A percentile compares a stretch with the other conserved stretches of the same genome.
phyloP scores from a whole-genome alignment of 1,140 invertebrate species.

The Hestina assimilis region DNA sequence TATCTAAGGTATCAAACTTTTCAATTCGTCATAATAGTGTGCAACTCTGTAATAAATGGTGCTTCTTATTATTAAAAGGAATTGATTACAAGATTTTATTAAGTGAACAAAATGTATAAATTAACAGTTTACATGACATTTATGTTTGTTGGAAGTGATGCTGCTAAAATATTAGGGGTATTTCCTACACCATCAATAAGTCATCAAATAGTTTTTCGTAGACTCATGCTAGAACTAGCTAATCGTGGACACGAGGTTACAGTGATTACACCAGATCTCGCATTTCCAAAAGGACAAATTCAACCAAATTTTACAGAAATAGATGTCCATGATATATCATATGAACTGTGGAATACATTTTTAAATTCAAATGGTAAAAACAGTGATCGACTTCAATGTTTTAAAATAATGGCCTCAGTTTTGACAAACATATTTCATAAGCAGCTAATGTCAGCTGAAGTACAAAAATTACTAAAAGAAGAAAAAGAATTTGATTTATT shows the following conservation, averaged over 20 bases:
- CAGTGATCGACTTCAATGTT: too few relatives aligned
- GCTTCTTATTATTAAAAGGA: too few relatives aligned
- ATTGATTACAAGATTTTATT: too few relatives aligned
- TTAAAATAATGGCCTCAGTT: not conserved
- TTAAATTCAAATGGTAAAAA: too few relatives aligned
- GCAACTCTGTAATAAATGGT: too few relatives aligned
- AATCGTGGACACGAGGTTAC: not conserved
- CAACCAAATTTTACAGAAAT: not conserved
- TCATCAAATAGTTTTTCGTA: not conserved
- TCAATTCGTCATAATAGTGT: too few relatives aligned
- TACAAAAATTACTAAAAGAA: too few relatives aligned
- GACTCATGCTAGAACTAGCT: not conserved
- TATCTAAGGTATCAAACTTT: too few relatives aligned
- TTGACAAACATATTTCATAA: not conserved
- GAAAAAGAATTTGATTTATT: too few relatives aligned
- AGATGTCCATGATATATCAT: not conserved
- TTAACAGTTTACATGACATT: not conserved
- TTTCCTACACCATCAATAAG: not conserved
- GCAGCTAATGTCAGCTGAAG: too few relatives aligned
- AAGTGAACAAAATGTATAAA: too few relatives aligned
- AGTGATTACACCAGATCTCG: not conserved
- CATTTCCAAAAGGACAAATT: not conserved
- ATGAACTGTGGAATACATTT: not conserved
- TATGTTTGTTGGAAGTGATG: not conserved
- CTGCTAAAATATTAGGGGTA: not conserved